Percentiles rank a stretch among this genome's conserved stretches.
These are phyloP conservation scores for Trichoplusia ni DNA, from an alignment of 1,140 invertebrate genomes.

Conservation along the genomic window DNA sequence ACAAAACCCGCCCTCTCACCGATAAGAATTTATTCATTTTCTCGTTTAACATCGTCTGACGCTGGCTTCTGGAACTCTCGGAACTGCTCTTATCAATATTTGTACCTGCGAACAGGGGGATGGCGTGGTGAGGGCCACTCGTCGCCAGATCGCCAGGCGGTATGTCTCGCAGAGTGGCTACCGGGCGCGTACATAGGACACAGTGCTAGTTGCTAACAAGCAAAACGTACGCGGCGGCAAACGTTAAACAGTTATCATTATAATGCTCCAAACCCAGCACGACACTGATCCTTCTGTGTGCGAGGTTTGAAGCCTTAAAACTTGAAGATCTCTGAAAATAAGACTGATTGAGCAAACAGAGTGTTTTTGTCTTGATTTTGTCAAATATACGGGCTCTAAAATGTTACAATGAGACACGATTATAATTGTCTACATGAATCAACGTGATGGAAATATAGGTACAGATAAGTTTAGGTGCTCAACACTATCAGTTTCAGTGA, in stretches of 20 bases:
- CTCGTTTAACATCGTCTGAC: constrained; percentile 93
- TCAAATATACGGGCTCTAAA: constrained; percentile 24
- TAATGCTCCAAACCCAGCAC: constrained; percentile 40
- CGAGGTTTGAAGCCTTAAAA: constrained; percentile 35
- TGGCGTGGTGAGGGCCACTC: constrained; percentile 48
- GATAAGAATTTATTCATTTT: constrained; percentile 97
- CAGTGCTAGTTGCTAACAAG: constrained; percentile 29
- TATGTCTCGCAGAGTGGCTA: constrained; percentile 34
- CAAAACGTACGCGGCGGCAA: constrained; percentile 37
- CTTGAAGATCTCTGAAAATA: constrained; percentile 38
- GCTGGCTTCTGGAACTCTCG: constrained; percentile 85
- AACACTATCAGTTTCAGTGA: constrained; percentile 58
- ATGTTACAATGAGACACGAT: constrained; percentile 44
- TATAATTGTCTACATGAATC: constrained; percentile 55
- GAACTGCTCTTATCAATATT: constrained; percentile 84
- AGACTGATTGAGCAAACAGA: constrained; percentile 27
- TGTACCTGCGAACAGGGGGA: constrained; percentile 68
- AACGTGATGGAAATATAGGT: constrained; percentile 64
- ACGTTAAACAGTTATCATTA: constrained; percentile 5
- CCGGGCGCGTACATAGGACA: constrained; percentile 61
- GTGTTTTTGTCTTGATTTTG: constrained; percentile 26
- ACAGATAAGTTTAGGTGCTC: constrained; percentile 73
- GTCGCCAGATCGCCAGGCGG: constrained; percentile 20
- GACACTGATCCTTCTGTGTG: constrained; percentile 22
- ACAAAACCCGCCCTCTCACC: constrained; percentile 85